phyloP scores from a whole-genome alignment of 1,140 invertebrate genomes.

The Pogonus chalceus region DNA sequence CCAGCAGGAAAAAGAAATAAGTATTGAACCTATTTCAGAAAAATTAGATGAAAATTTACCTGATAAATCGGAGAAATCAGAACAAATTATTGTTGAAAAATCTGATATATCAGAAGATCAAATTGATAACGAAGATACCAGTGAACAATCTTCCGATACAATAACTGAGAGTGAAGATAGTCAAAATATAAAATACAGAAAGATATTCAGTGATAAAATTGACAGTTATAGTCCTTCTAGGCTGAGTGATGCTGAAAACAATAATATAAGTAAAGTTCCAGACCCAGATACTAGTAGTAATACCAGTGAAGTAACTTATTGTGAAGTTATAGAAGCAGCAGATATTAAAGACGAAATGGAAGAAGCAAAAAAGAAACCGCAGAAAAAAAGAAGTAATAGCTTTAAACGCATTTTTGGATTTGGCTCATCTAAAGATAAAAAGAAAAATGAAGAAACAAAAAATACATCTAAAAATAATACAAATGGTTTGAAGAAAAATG shows the following conservation, averaged over 20 bases:
- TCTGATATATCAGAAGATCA: not conserved
- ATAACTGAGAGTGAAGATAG: not conserved
- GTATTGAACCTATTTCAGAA: no score
- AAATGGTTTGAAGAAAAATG: slow-evolving; percentile 8
- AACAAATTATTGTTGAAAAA: not conserved
- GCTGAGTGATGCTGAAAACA: not conserved
- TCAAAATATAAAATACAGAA: no score
- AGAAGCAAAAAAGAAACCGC: slow-evolving; percentile 20
- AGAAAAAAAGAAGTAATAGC: slow-evolving; percentile 28
- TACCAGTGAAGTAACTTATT: slow-evolving; percentile 17
- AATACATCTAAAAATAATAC: slow-evolving; percentile 20
- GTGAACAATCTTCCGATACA: slow-evolving; percentile 2
- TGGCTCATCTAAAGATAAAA: slow-evolving; percentile 28
- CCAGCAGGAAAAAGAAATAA: no score
- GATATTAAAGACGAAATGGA: slow-evolving; percentile 19
- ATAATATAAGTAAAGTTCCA: not conserved
- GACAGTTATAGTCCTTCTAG: not conserved
- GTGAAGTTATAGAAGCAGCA: slow-evolving; percentile 18
- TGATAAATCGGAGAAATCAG: no score
- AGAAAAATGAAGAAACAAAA: slow-evolving; percentile 23
- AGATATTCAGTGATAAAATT: not conserved
- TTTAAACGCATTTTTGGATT: slow-evolving; percentile 25
- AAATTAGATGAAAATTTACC: no score
- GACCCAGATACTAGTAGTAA: slow-evolving; percentile 8
- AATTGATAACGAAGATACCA: not conserved